Conservation (phyloP, 2,113 vertebrate species). For the Serilophus lunatus region DNA sequence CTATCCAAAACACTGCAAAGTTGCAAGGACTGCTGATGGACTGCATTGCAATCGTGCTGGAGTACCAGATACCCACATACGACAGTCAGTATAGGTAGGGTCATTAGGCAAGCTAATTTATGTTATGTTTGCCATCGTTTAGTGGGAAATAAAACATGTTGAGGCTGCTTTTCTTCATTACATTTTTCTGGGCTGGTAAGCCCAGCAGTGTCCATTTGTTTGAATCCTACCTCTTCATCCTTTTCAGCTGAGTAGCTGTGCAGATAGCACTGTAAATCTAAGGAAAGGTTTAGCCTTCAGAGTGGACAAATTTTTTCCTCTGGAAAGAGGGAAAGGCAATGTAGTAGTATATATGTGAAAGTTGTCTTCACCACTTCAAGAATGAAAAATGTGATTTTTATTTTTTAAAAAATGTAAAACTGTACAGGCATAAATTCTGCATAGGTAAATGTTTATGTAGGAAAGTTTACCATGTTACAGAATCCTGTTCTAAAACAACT, state of each 20-base stretch:
- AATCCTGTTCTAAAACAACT: slow-evolving; percentile 42
- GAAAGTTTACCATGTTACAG: slow-evolving; percentile 44
- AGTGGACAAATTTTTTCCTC: background rate
- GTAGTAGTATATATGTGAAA: background rate
- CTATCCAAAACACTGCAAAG: background rate
- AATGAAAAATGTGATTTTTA: slow-evolving; percentile 35
- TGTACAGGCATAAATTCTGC: slow-evolving; percentile 28
- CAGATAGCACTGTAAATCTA: background rate
- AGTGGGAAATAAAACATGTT: background rate
- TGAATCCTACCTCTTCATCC: background rate
- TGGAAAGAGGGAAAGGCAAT: slow-evolving; percentile 5
- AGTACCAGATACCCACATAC: background rate
- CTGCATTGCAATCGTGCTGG: rapidly evolving
- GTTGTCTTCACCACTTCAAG: slow-evolving; percentile 41
- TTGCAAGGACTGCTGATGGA: background rate
- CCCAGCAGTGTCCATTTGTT: background rate
- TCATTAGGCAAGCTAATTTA: background rate
- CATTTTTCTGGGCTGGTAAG: background rate
- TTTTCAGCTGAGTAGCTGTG: background rate
- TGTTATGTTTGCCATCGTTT: background rate
- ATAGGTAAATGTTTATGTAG: slow-evolving; percentile 55
- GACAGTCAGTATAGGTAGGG: background rate
- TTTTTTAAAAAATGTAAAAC: background rate
- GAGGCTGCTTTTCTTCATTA: background rate
- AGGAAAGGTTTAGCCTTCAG: background rate